phyloP scores from a whole-genome alignment of 2,113 vertebrate genomes.

The Sula dactylatra region DNA sequence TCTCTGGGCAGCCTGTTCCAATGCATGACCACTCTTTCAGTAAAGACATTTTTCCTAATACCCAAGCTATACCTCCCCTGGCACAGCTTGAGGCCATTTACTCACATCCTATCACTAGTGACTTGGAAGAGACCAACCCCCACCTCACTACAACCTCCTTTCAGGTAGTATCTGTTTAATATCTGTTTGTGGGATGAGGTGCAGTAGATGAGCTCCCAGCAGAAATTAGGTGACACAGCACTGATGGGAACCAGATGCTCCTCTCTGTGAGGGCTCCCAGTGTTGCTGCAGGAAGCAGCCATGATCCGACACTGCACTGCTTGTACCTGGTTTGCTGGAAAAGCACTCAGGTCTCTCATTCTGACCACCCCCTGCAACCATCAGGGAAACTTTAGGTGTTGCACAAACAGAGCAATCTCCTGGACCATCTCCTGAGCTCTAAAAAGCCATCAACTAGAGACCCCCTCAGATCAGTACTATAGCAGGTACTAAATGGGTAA shows the following conservation, averaged over 20 bases:
- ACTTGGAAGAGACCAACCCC: too few species aligned
- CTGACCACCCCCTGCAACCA: not conserved
- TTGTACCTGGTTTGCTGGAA: not conserved
- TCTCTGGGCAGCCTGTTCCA: too few species aligned
- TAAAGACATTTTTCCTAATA: too few species aligned
- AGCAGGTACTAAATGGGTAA: not conserved
- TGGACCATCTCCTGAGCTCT: not conserved
- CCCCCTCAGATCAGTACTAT: too few species aligned
- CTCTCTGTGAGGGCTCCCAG: not conserved
- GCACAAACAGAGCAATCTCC: not conserved
- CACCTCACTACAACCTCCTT: too few species aligned
- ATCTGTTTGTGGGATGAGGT: not conserved
- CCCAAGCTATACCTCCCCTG: too few species aligned
- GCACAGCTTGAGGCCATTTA: too few species aligned
- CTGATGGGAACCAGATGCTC: not conserved
- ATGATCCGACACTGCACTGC: not conserved
- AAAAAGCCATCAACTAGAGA: not conserved
- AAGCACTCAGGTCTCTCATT: not conserved
- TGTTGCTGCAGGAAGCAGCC: not conserved
- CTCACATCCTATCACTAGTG: too few species aligned
- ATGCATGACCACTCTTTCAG: too few species aligned
- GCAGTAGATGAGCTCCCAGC: not conserved
- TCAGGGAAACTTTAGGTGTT: not conserved
- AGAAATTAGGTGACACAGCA: not conserved
- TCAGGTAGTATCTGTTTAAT: not conserved